These are phyloP conservation scores for Hofmannophila pseudospretella DNA, from an alignment of 2,888 invertebrate species.

Conservation along the genomic window DNA sequence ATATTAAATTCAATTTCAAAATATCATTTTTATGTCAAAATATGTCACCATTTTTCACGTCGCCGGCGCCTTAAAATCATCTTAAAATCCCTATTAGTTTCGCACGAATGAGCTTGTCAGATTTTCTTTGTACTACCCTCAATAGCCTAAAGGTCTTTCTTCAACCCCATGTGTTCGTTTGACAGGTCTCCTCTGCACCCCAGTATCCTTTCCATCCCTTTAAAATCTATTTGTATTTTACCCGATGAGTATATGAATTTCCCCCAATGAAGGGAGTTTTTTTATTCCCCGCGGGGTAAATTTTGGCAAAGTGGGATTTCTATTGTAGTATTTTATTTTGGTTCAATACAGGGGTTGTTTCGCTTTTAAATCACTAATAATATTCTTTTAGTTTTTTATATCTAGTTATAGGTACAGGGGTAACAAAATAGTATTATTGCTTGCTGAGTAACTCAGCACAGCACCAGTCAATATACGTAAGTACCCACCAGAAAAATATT, in stretches of 20 bases:
- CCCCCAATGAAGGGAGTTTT: slow-evolving; percentile 52
- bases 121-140: slow-evolving; percentile 44
- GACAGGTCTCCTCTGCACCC: slow-evolving; percentile 46
- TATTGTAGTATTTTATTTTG: slow-evolving; percentile 11
- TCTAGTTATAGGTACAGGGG: too few relatives aligned
- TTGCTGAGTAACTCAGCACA: too few relatives aligned
- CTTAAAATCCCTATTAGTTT: slow-evolving; percentile 27
- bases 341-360: neutral
- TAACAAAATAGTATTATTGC: too few relatives aligned
- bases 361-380: neutral
- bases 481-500: too few relatives aligned
- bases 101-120: slow-evolving; percentile 35
- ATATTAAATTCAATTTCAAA: too few relatives aligned
- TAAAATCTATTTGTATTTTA: slow-evolving; percentile 70
- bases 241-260: slow-evolving; percentile 67
- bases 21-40: neutral
- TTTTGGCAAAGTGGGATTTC: slow-evolving; percentile 27
- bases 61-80: slow-evolving; percentile 4
- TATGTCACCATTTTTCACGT: neutral
- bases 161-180: slow-evolving; percentile 39
- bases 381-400: too few relatives aligned
- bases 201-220: slow-evolving; percentile 40
- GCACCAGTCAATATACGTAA: too few relatives aligned
- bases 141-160: slow-evolving; percentile 38
- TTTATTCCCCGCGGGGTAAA: slow-evolving; percentile 48